Evolutionary conservation across 2,888 invertebrate species (phyloP), one percentile per base, ranked within the genome.

Genomic region (Heliconius aoede): DNA sequence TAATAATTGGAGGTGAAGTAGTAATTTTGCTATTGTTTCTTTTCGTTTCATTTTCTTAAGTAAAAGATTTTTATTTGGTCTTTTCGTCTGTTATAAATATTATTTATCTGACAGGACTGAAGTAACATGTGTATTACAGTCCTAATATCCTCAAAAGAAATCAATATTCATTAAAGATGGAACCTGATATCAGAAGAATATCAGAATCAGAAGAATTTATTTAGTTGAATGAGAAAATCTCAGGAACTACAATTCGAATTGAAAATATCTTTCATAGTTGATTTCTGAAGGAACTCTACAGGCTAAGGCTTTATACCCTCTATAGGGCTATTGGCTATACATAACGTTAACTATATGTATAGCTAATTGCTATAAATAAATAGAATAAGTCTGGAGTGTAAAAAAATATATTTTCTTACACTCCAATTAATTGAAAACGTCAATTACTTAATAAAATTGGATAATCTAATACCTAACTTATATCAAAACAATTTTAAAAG

Each of bases 401-500:
- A 9, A 1, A 21, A 58, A 58, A 24, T 58, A 4, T 24, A 58
- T 58, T 58, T 58, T 26, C 24, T n/a, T 11, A 4, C 9, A 58
- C 13, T 28, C 9, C 21, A 69, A 69, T 30, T 24, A 55, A 55
- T 24, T 30, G 1, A 55, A 8, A 24, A n/a, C 32, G n/a, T 69
- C 55, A 55, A 69, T 32, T 51, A n/a, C n/a, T n/a, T n/a, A 51
- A 30, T 51, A 51, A 69, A 28, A 69, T 69, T 15, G n/a, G 30
- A 69, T 55, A 51, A 64, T 40, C 58, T n/a, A 73, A 73, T 71
- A 65, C 5, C 4, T 24, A 58, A 72, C 60, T n/a, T 32, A 64
- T 32, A 74, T 46, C 40, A 58, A 60, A 72, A 72, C 58, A 58
- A 72, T 58, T 72, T 58, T 60, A 75, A 74, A 58, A 64, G 36